Conservation (phyloP, 2,797 vertebrate genomes). For the Pseudochromis fuscus region DNA sequence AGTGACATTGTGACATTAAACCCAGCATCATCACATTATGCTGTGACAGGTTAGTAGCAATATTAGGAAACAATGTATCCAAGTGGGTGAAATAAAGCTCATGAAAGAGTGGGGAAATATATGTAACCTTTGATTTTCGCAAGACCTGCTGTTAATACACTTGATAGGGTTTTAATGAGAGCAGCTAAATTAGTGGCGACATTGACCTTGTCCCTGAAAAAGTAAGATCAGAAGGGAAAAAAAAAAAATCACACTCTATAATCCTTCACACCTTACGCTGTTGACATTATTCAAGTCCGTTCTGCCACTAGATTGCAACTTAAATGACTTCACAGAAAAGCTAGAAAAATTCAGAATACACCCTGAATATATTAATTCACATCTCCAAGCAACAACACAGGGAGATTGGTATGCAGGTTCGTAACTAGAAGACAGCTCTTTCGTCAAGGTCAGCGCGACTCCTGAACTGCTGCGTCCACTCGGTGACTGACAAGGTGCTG, state of each 20-base stretch:
- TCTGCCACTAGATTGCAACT: constrained; percentile 9
- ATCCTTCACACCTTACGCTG: neutral
- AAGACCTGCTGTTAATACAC: constrained; percentile 8
- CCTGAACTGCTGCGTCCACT: constrained; percentile 61
- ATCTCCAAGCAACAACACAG: constrained; percentile 41
- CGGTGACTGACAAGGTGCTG: constrained; percentile 66
- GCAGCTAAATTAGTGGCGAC: constrained; percentile 49
- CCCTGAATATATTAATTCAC: constrained; percentile 41
- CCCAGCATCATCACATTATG: constrained; percentile 63
- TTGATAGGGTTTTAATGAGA: constrained; percentile 73
- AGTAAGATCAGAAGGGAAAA: neutral
- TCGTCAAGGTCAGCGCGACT: constrained; percentile 70
- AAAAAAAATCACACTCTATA: neutral
- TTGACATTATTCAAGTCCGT: constrained; percentile 4
- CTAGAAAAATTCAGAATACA: constrained; percentile 19
- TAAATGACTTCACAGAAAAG: constrained; percentile 14
- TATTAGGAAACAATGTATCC: constrained; percentile 72
- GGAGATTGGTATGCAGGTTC: constrained; percentile 61
- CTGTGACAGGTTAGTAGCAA: constrained; percentile 69
- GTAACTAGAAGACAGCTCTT: constrained; percentile 34
- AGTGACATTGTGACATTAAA: constrained; percentile 73
- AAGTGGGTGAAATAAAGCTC: constrained; percentile 31
- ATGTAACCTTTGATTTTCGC: constrained; percentile 72
- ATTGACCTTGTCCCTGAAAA: neutral
- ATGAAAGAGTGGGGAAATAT: constrained; percentile 60